Percentiles rank a stretch among this genome's conserved stretches.
These are phyloP conservation scores for Micromussa lordhowensis DNA, from an alignment of 92 coral and sea anemone genomes.

Conservation along the genomic window DNA sequence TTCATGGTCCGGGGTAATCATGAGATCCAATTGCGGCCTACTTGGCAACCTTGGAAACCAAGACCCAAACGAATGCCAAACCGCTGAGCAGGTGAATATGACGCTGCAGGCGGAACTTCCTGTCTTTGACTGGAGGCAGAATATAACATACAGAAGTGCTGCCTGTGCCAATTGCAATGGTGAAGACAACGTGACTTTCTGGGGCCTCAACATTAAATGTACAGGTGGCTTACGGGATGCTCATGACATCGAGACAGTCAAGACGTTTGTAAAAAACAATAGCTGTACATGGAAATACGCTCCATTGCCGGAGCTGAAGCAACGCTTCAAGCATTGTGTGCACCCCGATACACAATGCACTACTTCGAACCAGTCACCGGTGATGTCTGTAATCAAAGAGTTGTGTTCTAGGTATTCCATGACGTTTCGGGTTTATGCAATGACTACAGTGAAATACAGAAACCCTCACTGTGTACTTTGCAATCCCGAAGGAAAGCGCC, in stretches of 20 bases:
- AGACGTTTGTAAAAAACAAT: background rate
- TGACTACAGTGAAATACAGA: background rate
- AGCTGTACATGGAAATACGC: conserved; percentile 12
- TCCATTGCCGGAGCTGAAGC: background rate
- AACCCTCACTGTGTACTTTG: conserved; percentile 37
- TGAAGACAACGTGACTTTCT: background rate
- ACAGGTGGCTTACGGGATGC: background rate
- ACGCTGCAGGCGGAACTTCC: conserved; percentile 24
- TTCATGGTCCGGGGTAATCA: conserved; percentile 30
- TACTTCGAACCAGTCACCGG: background rate
- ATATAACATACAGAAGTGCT: conserved; percentile 23
- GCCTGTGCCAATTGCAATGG: conserved; percentile 25
- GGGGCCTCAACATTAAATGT: background rate
- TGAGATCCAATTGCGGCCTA: conserved; percentile 19
- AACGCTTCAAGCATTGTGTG: background rate
- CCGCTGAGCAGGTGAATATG: conserved; percentile 14
- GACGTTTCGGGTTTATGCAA: background rate
- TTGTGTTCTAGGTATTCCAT: conserved; percentile 15
- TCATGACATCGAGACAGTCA: background rate
- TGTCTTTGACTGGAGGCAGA: background rate
- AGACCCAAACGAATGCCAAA: background rate
- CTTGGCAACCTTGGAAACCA: background rate
- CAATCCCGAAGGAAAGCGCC: conserved; percentile 11
- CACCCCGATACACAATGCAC: background rate
- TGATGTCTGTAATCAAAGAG: conserved; percentile 2